A percentile compares a stretch with the other conserved stretches of the same genome.
phyloP scores from a whole-genome alignment of 23 tunicate genomes.

The Ascidia mentula region DNA sequence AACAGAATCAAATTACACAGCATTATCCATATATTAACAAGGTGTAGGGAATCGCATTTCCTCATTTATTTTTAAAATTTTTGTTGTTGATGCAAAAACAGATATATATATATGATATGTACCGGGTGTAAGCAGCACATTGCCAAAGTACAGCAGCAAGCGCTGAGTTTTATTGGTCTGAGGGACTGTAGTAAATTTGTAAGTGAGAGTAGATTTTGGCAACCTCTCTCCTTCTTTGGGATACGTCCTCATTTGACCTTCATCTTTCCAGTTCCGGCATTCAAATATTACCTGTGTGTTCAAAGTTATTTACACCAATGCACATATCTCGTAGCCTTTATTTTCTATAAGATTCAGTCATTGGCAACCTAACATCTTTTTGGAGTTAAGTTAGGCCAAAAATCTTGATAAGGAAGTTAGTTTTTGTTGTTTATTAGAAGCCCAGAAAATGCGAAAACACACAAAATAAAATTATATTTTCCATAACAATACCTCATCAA shows the following conservation, averaged over 20 bases:
- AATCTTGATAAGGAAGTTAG: too few relatives aligned
- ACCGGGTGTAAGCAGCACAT: conserved; percentile 86
- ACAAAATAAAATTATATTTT: too few relatives aligned
- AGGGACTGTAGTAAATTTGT: conserved; percentile 83
- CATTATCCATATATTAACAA: background rate
- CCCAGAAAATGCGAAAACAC: too few relatives aligned
- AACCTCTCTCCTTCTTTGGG: conserved; percentile 48
- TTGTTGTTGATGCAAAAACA: too few relatives aligned
- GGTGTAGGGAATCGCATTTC: background rate
- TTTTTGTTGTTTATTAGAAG: too few relatives aligned
- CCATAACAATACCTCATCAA: conserved; percentile 96
- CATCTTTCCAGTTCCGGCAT: conserved; percentile 94
- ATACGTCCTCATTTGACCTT: conserved; percentile 67
- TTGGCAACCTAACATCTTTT: too few relatives aligned
- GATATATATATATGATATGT: too few relatives aligned
- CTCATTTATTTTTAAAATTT: background rate
- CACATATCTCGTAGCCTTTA: too few relatives aligned
- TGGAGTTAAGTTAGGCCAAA: too few relatives aligned
- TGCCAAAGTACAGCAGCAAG: conserved; percentile 86
- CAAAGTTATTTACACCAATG: too few relatives aligned
- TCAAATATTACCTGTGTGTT: conserved; percentile 77
- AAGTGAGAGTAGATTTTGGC: conserved; percentile 69
- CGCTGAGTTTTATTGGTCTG: conserved; percentile 51
- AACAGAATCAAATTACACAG: too few relatives aligned
- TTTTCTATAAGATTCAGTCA: too few relatives aligned